Evolutionary conservation across 2,888 invertebrate species (phyloP).

Genomic region (Lycia hirtaria): DNA sequence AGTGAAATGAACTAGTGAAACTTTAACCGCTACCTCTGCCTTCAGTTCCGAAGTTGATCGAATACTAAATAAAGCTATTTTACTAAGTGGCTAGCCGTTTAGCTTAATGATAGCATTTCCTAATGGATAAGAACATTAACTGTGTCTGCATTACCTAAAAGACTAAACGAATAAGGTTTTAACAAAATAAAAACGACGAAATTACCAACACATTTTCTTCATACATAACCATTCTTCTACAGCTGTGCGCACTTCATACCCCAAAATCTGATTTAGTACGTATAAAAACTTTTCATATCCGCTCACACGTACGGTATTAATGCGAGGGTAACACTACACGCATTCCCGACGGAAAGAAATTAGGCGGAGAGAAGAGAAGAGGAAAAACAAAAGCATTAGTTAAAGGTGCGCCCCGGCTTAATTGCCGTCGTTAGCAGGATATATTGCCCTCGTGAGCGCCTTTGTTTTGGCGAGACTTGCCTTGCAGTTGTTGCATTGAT

Average conservation of each 20-base stretch:
- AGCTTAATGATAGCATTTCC: constrained; percentile 38
- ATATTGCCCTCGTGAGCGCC: constrained; percentile 38
- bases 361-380: constrained; percentile 42
- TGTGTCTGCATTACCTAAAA: constrained; percentile 1
- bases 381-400: constrained; percentile 68
- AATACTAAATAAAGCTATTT: constrained; percentile 30
- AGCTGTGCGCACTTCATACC: constrained; percentile 29
- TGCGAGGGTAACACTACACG: constrained; percentile 38
- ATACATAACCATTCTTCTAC: background rate
- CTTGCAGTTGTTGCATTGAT: constrained; percentile 26
- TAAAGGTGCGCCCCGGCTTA: constrained; percentile 59
- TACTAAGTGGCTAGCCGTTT: constrained; percentile 37
- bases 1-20: constrained; percentile 1
- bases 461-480: constrained; percentile 33
- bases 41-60: constrained; percentile 21
- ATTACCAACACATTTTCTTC: background rate
- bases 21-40: constrained; percentile 5
- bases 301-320: constrained; percentile 40
- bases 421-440: constrained; percentile 62
- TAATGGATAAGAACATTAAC: constrained; percentile 37
- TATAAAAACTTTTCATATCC: constrained; percentile 42
- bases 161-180: too few relatives aligned
- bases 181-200: background rate
- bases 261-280: constrained; percentile 36
- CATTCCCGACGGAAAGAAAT: constrained; percentile 49